Evolutionary conservation across 1,140 invertebrate species (phyloP).

Genomic region (Teleopsis dalmanni): DNA sequence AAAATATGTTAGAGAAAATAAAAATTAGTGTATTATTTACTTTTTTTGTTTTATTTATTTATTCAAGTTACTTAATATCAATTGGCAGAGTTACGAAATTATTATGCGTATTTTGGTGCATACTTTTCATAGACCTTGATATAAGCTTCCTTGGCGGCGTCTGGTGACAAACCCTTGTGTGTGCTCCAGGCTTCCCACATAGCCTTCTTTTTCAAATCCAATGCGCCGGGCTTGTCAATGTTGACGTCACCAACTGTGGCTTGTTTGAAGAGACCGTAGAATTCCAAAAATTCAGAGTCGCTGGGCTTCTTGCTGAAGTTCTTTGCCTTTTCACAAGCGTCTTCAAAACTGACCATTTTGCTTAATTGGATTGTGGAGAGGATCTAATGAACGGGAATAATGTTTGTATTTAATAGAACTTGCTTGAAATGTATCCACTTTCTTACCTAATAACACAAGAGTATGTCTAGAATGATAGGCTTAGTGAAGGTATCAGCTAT

Average conservation of each 20-base stretch:
- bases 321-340: slow-evolving; percentile 71
- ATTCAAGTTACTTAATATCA: too few relatives aligned
- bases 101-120: slow-evolving; percentile 36
- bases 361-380: background rate
- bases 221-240: slow-evolving; percentile 11
- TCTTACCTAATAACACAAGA: background rate
- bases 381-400: background rate
- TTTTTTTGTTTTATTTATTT: too few relatives aligned
- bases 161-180: slow-evolving; percentile 69
- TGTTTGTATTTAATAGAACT: slow-evolving; percentile 3
- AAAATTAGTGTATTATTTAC: background rate
- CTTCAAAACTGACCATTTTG: slow-evolving; percentile 54
- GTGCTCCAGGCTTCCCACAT: slow-evolving; percentile 91
- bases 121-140: slow-evolving; percentile 67
- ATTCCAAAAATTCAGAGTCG: slow-evolving; percentile 75
- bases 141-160: slow-evolving; percentile 78
- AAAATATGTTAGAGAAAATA: background rate
- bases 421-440: background rate
- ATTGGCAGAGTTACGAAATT: too few relatives aligned
- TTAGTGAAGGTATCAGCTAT: background rate
- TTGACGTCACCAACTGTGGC: slow-evolving; percentile 70
- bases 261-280: slow-evolving; percentile 87
- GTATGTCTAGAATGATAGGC: slow-evolving; percentile 1
- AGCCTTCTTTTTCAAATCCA: slow-evolving; percentile 88
- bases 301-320: slow-evolving; percentile 66